Conservation (phyloP, 1,140 invertebrate genomes). For the Notospermus geniculatus region DNA sequence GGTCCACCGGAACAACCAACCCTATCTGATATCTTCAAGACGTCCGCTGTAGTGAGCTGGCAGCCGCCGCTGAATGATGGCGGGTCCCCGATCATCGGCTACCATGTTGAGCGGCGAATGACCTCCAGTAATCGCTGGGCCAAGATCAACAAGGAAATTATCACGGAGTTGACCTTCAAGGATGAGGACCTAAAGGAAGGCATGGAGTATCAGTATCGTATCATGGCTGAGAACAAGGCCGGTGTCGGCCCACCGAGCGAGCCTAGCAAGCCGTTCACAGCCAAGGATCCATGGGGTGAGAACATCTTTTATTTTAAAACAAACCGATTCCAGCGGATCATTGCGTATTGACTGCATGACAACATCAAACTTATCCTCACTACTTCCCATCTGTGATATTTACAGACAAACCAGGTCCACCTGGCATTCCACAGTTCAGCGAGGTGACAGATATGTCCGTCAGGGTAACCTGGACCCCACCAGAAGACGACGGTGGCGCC, state of each 20-base stretch:
- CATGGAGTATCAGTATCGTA: conserved; percentile 92
- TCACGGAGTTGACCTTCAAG: conserved; percentile 24
- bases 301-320: background rate
- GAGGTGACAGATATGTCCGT: conserved; percentile 96
- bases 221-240: conserved; percentile 93
- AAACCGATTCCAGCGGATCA: conserved; percentile 60
- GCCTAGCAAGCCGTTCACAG: conserved; percentile 70
- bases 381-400: conserved; percentile 34
- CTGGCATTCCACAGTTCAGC: conserved; percentile 78
- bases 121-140: conserved; percentile 38
- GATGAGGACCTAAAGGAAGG: conserved; percentile 74
- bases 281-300: conserved; percentile 87
- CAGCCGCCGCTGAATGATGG: conserved; percentile 60
- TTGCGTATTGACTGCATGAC: too few species aligned
- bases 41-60: conserved; percentile 88
- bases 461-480: conserved; percentile 87
- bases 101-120: conserved; percentile 44
- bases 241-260: conserved; percentile 90
- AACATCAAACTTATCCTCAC: too few species aligned
- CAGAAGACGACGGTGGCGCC: conserved; percentile 85
- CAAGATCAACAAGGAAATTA: conserved; percentile 35
- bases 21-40: conserved; percentile 85
- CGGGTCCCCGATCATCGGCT: conserved; percentile 42
- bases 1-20: conserved; percentile 50
- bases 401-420: conserved; percentile 74